Evolutionary conservation across 2,113 vertebrate genomes (phyloP).

Genomic region (Fregetta grallaria): DNA sequence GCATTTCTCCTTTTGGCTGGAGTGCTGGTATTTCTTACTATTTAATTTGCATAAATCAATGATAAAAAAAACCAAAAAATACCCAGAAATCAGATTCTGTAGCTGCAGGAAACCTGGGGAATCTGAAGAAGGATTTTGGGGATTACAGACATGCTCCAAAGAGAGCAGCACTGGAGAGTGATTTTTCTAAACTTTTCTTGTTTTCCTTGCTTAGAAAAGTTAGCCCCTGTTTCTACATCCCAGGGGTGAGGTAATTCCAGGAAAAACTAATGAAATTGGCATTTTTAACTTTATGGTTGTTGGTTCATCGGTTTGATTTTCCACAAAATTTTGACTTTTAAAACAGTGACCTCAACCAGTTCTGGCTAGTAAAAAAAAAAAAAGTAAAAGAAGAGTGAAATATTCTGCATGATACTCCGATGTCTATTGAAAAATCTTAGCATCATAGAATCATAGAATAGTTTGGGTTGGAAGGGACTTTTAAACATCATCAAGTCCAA

Average conservation of each 20-base stretch:
- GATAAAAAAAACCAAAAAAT: slow-evolving; percentile 14
- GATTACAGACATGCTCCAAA: background rate
- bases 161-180: background rate
- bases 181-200: background rate
- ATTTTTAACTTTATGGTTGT: background rate
- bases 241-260: background rate
- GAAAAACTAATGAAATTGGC: background rate
- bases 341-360: background rate
- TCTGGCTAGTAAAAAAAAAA: background rate
- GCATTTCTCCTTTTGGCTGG: slow-evolving; percentile 57
- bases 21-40: slow-evolving; percentile 49
- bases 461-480: too few relatives aligned
- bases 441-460: too few relatives aligned
- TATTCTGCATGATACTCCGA: too few relatives aligned
- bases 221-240: background rate
- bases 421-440: background rate
- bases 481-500: too few relatives aligned
- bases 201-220: background rate
- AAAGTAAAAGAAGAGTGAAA: background rate
- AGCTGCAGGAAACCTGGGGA: slow-evolving; percentile 2
- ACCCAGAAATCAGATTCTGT: background rate
- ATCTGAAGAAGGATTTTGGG: background rate
- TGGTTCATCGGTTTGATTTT: background rate
- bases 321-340: background rate
- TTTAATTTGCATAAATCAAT: slow-evolving; percentile 69